A percentile compares a stretch with the other conserved stretches of the same genome.
phyloP scores from a whole-genome alignment of 2,113 vertebrate genomes.

The Dendrocopos noguchii region DNA sequence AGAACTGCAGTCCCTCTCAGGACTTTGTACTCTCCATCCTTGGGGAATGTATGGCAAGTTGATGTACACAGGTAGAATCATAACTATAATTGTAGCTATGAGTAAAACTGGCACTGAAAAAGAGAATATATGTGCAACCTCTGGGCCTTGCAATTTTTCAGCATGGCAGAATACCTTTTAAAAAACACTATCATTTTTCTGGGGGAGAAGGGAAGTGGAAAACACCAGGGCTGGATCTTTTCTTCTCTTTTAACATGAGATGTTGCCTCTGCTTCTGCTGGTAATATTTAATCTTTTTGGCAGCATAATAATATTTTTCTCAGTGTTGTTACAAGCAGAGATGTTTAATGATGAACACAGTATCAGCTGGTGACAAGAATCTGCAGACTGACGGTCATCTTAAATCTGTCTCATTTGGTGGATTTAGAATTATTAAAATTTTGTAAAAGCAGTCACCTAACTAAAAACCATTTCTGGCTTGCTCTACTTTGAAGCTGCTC shows the following conservation, averaged over 20 bases:
- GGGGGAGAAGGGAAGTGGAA: background rate
- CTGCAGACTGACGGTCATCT: background rate
- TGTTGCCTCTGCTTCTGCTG: background rate
- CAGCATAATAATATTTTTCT: slow-evolving; percentile 13
- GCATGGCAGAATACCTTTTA: background rate
- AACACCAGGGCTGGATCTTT: background rate
- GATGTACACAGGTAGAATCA: background rate
- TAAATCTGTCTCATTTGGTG: background rate
- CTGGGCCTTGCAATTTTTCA: background rate
- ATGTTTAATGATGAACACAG: background rate
- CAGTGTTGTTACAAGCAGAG: background rate
- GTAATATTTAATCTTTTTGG: background rate
- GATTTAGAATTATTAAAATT: slow-evolving; percentile 9
- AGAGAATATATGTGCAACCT: background rate
- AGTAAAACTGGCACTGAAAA: background rate
- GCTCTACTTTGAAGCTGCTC: background rate
- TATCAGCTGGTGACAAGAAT: background rate
- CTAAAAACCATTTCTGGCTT: background rate
- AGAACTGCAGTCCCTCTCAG: no score
- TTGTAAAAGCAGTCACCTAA: background rate
- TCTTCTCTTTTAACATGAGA: background rate
- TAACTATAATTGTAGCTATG: background rate
- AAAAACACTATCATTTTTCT: background rate
- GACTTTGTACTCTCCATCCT: no score
- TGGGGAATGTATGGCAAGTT: no score